Conservation (phyloP, 1,140 invertebrate genomes). For the Leptestheria dahalacensis region DNA sequence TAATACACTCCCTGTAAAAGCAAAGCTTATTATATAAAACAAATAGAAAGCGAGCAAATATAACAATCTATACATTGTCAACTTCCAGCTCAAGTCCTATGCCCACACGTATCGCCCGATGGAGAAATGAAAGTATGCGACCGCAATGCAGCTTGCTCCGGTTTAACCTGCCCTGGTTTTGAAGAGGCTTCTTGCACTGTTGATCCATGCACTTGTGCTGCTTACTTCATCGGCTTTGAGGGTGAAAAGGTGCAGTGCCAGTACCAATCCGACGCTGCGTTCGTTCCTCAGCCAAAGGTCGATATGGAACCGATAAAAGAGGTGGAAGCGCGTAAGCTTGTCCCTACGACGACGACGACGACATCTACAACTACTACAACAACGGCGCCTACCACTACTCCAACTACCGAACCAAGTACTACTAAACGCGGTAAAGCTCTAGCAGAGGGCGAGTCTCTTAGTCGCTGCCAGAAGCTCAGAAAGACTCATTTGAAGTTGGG, state of each 20-base stretch:
- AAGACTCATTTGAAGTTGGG: constrained; percentile 18
- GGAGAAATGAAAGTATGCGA: constrained; percentile 26
- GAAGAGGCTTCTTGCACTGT: constrained; percentile 27
- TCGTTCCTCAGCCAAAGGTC: constrained; percentile 4
- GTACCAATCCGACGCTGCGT: background rate
- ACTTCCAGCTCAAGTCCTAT: constrained; percentile 26
- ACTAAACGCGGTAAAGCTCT: constrained; percentile 15
- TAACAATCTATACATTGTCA: background rate
- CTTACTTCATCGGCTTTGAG: constrained; percentile 23
- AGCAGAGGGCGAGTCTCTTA: constrained; percentile 24
- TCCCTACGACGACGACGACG: constrained; percentile 2
- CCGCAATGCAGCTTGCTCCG: constrained; percentile 24
- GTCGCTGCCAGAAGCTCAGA: constrained; percentile 43
- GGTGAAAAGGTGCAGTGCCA: constrained; percentile 17
- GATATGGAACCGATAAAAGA: background rate
- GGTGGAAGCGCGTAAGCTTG: background rate
- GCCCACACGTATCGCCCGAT: constrained; percentile 22
- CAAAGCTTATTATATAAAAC: constrained; percentile 8
- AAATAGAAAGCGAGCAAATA: background rate
- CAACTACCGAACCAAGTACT: background rate
- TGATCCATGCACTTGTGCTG: constrained; percentile 30
- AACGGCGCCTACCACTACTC: constrained; percentile 15
- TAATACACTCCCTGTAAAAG: background rate
- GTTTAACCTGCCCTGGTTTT: constrained; percentile 25
- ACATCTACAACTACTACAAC: constrained; percentile 5